These are phyloP conservation scores for Arctocebus calabarensis DNA, from an alignment of 2,797 vertebrate genomes.

Conservation along the genomic window DNA sequence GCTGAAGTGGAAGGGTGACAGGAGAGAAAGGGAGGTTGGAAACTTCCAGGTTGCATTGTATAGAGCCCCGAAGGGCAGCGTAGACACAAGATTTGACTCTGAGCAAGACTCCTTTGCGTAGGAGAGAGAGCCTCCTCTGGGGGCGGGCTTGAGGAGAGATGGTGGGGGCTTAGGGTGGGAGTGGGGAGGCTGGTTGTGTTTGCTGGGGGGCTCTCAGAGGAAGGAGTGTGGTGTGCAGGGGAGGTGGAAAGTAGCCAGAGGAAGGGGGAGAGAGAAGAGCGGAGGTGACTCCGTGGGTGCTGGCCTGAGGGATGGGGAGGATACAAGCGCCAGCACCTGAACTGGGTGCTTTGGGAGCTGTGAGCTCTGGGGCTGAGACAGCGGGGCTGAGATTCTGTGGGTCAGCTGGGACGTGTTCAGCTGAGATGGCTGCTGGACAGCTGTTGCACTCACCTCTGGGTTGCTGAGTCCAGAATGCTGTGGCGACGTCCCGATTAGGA, in stretches of 20 bases:
- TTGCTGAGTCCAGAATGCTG: not conserved
- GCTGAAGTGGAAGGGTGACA: not conserved
- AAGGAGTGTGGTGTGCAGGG: not conserved
- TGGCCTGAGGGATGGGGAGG: not conserved
- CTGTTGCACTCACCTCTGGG: not conserved
- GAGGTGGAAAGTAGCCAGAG: not conserved
- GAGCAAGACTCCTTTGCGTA: not conserved
- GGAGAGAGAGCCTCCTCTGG: not conserved
- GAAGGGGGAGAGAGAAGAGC: not conserved
- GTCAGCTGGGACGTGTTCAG: not conserved
- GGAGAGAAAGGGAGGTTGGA: not conserved
- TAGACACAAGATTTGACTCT: not conserved
- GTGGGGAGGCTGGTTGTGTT: not conserved
- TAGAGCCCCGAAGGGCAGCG: not conserved
- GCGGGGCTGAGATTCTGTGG: not conserved
- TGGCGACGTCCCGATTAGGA: accelerated
- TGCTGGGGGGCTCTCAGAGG: accelerated
- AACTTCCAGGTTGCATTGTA: accelerated
- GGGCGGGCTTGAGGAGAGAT: not conserved
- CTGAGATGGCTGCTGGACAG: not conserved
- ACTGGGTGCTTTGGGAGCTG: not conserved
- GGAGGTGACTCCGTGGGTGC: not conserved
- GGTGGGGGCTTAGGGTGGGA: not conserved
- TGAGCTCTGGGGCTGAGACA: not conserved
- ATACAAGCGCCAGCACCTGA: not conserved